Evolutionary conservation across 2,888 invertebrate genomes (phyloP), one percentile per base, ranked within the genome.

Genomic region (Steinernema scapterisci): DNA sequence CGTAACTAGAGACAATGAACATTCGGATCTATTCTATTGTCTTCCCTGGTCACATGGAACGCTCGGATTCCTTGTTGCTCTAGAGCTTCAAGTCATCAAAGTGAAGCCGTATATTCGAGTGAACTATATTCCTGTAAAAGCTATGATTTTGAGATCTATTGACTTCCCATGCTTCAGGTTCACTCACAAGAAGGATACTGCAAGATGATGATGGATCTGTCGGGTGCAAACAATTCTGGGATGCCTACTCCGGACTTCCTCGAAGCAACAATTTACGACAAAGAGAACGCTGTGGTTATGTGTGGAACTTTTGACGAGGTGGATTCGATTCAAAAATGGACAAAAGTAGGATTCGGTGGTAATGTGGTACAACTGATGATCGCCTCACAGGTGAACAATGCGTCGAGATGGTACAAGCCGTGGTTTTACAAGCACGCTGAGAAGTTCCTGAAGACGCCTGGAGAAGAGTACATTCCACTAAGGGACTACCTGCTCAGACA

Each of bases 341-440:
- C 52, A 16, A 81, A 81, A 80, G 82, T 84, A 38, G 27, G 45
- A n/a, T 7, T 23, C 38, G 16, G 13, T 77, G 2, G 0, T 46
- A n/a, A 13, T 7, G 1, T 21, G 2, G n/a, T 27, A 77, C 1
- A 77, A 0, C 9, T 6, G n/a, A 16, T 3, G 0, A 25, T 2
- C 27, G 16, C 48, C 38, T 73, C 77, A 45, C 54, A 88, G 88
- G 84, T 89, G 5, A 92, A 92, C 79, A 87, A 90, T 76, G 89
- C 91, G 71, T 90, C 91, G 0, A 89, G 88, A 27, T 92, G 92
- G 92, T 91, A 92, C 87, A 92, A 92, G 81, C 92, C 92, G 0
- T 92, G 92, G 92, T 92, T 92, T 86, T 92, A 92, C 81, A 92
- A 92, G 80, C 91, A 92, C 80, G 91, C 91, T 0, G 91, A 92